Evolutionary conservation across 2,113 vertebrate genomes (phyloP), one percentile per base, ranked within the genome.

Genomic region (Vimba vimba): DNA sequence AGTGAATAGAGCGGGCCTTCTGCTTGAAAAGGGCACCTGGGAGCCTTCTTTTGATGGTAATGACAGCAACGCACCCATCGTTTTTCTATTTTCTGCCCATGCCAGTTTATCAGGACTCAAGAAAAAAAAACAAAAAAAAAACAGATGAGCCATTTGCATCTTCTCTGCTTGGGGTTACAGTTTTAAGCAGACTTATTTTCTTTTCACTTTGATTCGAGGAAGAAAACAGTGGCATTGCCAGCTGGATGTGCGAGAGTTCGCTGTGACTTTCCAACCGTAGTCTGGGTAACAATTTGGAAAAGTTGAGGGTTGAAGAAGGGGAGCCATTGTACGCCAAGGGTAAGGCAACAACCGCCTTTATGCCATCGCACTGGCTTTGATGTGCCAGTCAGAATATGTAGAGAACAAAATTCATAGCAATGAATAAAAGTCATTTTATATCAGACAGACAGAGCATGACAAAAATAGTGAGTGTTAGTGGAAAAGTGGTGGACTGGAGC

Each of bases 21-120:
- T 17, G 25, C 87, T 83, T 88, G 88, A 88, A 88, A 89, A 88
- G 84, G 86, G 82, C 87, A 88, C 90, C 89, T 89, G 88, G 87
- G 79, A 86, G 52, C 76, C 66, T 62, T 57, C 76, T 86, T 88
- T 89, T 86, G 82, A 88, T 87, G 87, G 75, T 85, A 86, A 85
- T 88, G 90, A 88, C 84, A 85, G 84, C 82, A 79, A 62, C 71
- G 36, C 81, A 69, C 57, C 75, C 64, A 17, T 19, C 11, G n/a
- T 79, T 85, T 87, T 79, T 73, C n/a, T 64, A 23, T 4, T 30
- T 68, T 33, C 8, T 39, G 66, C 73, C 25, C 52, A 73, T 84
- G 86, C 84, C 87, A 87, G 78, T 57, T 84, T 66, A 80, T 90
- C 73, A 55, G 55, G 64, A 47, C 55, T 73, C 3, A 10, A 45